Base-by-base conservation (phyloP, 1,140 invertebrate genomes). In the Neuroterus valhalla region DNA sequence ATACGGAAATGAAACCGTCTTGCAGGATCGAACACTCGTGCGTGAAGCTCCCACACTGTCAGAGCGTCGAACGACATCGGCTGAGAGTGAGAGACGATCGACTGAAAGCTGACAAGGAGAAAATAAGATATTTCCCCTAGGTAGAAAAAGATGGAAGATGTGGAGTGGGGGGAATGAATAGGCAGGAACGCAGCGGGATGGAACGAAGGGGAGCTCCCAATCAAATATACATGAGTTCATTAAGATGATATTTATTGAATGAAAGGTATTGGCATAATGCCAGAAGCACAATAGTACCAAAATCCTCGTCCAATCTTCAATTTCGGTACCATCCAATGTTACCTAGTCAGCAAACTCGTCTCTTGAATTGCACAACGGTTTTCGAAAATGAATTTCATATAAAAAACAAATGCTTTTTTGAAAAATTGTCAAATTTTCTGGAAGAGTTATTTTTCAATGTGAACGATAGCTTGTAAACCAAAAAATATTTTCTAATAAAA, bases 171-270 rank as follows among this genome's bases (percentile, higher is more conserved):
- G 55, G 26, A 62, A 62, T 62, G 55, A 62, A 62, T 62, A 62
- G 55, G 55, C 55, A n/a, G 23, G 8, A 62, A 62, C 12, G 55
- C 55, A 62, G 14, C 55, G 55, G 55, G 44, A 70, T 21, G 50
- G 72, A 26, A 78, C 23, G 52, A 67, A 71, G 75, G 74, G 74
- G 50, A 76, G 76, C 74, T 76, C 75, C 81, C 83, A 84, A 84
- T 84, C 83, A 84, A 84, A 84, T 84, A 84, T 84, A 84, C 83
- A 84, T 84, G 83, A 84, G 83, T 84, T 84, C 83, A 84, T 84
- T 84, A 84, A 83, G 83, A 84, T 83, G 83, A 84, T 84, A 84
- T 84, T 84, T 84, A 84, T 84, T 80, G 83, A 84, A 84, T 83
- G 77, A 79, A 80, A 79, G 83, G 82, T 84, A 83, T 83, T 83